These are phyloP conservation scores for Amphimallon solstitiale DNA, from an alignment of 2,888 invertebrate genomes.

Conservation along the genomic window DNA sequence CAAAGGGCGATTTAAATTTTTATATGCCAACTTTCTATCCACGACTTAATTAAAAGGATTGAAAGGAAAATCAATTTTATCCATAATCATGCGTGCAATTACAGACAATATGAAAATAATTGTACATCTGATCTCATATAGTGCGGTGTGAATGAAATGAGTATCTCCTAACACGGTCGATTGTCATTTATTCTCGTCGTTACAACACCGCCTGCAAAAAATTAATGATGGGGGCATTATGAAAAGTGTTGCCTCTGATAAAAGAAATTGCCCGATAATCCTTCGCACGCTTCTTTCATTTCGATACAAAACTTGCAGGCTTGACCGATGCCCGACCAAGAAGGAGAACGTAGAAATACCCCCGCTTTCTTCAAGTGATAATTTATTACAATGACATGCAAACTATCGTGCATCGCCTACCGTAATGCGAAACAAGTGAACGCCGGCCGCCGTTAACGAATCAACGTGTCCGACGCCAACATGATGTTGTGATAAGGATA, in stretches of 20 bases:
- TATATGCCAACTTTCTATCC: too few relatives aligned
- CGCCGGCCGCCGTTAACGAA: background rate
- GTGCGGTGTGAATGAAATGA: background rate
- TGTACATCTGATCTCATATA: background rate
- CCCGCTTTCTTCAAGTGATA: background rate
- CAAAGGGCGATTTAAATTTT: too few relatives aligned
- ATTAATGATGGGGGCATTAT: slow-evolving; percentile 28
- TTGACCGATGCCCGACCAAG: background rate
- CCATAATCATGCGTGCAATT: slow-evolving; percentile 17
- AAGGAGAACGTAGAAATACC: background rate
- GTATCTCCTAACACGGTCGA: slow-evolving; percentile 3
- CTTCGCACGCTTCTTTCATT: slow-evolving; percentile 1
- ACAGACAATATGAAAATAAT: slow-evolving; percentile 12
- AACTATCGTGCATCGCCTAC: slow-evolving; percentile 14
- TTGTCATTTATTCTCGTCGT: slow-evolving; percentile 20
- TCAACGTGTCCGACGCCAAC: background rate
- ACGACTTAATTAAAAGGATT: background rate
- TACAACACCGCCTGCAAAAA: slow-evolving; percentile 3
- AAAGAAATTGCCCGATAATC: slow-evolving; percentile 13
- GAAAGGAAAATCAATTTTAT: background rate
- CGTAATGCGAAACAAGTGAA: slow-evolving; percentile 2
- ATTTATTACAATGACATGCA: slow-evolving; percentile 29
- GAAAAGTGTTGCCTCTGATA: slow-evolving; percentile 10
- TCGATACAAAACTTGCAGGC: background rate
- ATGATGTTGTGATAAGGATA: background rate